Conservation (phyloP, 2,888 invertebrate species). For the Sepioteuthis lessoniana region DNA sequence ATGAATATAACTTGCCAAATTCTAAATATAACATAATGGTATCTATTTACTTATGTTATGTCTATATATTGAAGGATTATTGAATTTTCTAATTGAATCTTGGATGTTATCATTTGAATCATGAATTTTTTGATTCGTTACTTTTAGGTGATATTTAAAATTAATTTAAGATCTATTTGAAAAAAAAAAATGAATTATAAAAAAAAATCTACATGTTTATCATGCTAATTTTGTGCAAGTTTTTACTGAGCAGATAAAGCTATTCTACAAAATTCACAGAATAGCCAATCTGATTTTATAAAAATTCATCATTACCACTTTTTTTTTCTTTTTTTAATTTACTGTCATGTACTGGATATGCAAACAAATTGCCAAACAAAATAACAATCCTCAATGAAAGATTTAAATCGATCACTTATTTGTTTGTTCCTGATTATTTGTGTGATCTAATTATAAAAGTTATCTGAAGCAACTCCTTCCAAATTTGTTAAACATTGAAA, state of each 20-base stretch:
- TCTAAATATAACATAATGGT: not conserved
- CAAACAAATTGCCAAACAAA: not conserved
- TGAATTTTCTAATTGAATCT: not conserved
- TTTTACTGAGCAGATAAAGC: too few species aligned
- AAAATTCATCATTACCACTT: not conserved
- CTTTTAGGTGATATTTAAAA: not conserved
- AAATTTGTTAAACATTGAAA: not conserved
- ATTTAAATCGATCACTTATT: not conserved
- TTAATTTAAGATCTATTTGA: not conserved
- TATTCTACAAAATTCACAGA: too few species aligned
- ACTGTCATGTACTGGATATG: not conserved
- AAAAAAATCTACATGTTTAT: not conserved
- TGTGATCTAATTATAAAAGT: not conserved
- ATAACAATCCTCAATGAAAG: not conserved
- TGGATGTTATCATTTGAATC: not conserved
- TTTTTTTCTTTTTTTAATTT: not conserved
- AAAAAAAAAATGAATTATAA: not conserved
- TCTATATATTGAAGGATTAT: not conserved
- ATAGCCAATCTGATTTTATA: not conserved
- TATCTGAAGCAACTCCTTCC: not conserved
- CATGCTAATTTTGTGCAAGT: not conserved
- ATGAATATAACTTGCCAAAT: not conserved
- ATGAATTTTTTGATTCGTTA: not conserved
- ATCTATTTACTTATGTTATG: not conserved
- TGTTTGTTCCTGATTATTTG: constrained; percentile 20